phyloP scores from a whole-genome alignment of 2,113 vertebrate species.

The Hystrix cristata region DNA sequence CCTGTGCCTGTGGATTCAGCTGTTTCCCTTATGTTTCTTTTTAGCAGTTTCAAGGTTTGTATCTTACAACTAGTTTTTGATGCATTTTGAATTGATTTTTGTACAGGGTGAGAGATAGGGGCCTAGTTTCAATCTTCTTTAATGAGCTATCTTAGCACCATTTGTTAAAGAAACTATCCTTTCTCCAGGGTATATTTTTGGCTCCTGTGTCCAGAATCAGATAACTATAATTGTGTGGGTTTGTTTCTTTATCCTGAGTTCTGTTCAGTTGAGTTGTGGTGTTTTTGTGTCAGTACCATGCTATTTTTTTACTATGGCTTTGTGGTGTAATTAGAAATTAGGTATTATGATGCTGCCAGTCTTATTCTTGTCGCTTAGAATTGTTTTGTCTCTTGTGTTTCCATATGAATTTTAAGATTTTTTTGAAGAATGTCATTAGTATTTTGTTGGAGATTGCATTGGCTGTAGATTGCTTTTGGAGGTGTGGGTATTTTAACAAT shows the following conservation, averaged over 20 bases:
- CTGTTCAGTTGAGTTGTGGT: not conserved
- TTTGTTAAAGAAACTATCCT: not conserved
- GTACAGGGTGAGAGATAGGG: not conserved
- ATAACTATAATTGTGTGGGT: not conserved
- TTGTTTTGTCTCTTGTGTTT: not conserved
- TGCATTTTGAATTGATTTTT: not conserved
- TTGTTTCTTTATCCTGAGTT: not conserved
- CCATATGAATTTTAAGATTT: not conserved
- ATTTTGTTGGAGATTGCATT: not conserved
- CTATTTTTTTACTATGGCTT: not conserved
- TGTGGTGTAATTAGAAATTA: not conserved
- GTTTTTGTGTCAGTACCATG: not conserved
- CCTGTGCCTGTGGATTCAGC: not conserved
- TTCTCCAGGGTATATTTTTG: not conserved
- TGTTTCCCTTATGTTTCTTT: not conserved
- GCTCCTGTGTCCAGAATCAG: not conserved
- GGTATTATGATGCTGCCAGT: not conserved
- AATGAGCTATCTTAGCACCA: not conserved
- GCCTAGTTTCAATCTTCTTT: not conserved
- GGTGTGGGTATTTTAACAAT: not conserved
- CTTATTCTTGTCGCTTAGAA: not conserved
- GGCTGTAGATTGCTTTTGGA: not conserved
- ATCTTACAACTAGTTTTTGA: not conserved
- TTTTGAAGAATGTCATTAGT: not conserved
- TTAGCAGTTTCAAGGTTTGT: not conserved